Evolutionary conservation across 1,140 invertebrate species (phyloP).

Genomic region (Drosophila ercepeae): DNA sequence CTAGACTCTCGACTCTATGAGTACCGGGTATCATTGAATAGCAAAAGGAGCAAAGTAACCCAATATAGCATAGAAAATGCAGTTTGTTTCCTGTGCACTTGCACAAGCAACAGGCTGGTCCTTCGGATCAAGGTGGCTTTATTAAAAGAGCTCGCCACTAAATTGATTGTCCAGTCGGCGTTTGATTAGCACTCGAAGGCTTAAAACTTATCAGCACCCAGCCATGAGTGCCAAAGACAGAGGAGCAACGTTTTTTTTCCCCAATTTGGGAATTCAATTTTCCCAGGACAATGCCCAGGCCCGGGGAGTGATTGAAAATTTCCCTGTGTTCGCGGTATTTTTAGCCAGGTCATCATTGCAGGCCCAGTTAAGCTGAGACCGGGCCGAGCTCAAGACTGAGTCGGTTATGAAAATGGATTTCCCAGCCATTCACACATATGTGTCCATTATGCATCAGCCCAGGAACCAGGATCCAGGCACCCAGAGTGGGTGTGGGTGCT

Average conservation of each 20-base stretch:
- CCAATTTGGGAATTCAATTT: slow-evolving; percentile 68
- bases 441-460: slow-evolving; percentile 74
- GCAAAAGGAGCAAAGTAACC: too few relatives aligned
- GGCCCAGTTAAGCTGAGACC: slow-evolving; percentile 6
- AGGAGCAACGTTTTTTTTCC: slow-evolving; percentile 12
- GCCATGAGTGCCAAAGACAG: slow-evolving; percentile 25
- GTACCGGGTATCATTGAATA: too few relatives aligned
- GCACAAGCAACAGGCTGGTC: slow-evolving; percentile 47
- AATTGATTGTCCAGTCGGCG: slow-evolving; percentile 64
- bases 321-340: slow-evolving; percentile 57
- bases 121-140: slow-evolving; percentile 28
- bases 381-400: slow-evolving; percentile 32
- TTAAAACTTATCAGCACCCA: slow-evolving; percentile 66
- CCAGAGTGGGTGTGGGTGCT: background rate
- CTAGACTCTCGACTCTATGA: too few relatives aligned
- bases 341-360: slow-evolving; percentile 70
- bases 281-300: slow-evolving; percentile 45
- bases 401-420: slow-evolving; percentile 74
- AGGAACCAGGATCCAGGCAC: too few relatives aligned
- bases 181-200: slow-evolving; percentile 70
- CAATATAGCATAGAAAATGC: too few relatives aligned
- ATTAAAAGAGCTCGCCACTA: slow-evolving; percentile 65
- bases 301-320: slow-evolving; percentile 64
- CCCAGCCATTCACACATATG: slow-evolving; percentile 48
- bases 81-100: too few relatives aligned